Conservation (phyloP, 2,888 invertebrate species). For the Meliscaeva auricollis region DNA sequence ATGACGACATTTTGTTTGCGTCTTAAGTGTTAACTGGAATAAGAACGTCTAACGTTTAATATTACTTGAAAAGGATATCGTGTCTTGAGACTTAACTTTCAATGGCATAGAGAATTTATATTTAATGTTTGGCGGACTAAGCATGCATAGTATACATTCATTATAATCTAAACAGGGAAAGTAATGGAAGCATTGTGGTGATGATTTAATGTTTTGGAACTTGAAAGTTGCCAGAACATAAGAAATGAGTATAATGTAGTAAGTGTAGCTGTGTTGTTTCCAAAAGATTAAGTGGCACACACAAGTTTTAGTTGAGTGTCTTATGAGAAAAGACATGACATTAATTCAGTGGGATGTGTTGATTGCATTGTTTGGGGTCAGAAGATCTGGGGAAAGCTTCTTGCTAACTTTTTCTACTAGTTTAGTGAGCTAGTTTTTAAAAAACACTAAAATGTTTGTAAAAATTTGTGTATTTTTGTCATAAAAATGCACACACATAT, state of each 20-base stretch:
- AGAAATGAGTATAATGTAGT: background rate
- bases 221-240: slow-evolving; percentile 8
- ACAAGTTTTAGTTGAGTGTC: background rate
- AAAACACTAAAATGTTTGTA: too few relatives aligned
- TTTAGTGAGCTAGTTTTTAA: too few relatives aligned
- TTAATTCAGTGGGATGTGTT: slow-evolving; percentile 23
- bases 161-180: slow-evolving; percentile 7
- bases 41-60: slow-evolving; percentile 6
- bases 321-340: slow-evolving; percentile 2
- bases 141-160: slow-evolving; percentile 17
- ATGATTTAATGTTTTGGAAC: slow-evolving; percentile 29
- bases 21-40: slow-evolving; percentile 33
- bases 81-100: slow-evolving; percentile 32
- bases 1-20: slow-evolving; percentile 45
- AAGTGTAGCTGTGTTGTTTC: background rate
- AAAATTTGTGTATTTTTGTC: too few relatives aligned
- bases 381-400: too few relatives aligned
- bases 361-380: too few relatives aligned
- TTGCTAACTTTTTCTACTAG: too few relatives aligned
- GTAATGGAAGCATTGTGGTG: slow-evolving; percentile 49
- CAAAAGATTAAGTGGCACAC: background rate
- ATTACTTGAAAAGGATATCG: slow-evolving; percentile 35
- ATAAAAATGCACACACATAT: too few relatives aligned
- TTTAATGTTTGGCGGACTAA: slow-evolving; percentile 10
- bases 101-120: slow-evolving; percentile 35